A percentile compares a stretch with the other conserved stretches of the same genome.
Conservation (phyloP, 1,140 invertebrate genomes). For the Drosophila equinoxialis region DNA sequence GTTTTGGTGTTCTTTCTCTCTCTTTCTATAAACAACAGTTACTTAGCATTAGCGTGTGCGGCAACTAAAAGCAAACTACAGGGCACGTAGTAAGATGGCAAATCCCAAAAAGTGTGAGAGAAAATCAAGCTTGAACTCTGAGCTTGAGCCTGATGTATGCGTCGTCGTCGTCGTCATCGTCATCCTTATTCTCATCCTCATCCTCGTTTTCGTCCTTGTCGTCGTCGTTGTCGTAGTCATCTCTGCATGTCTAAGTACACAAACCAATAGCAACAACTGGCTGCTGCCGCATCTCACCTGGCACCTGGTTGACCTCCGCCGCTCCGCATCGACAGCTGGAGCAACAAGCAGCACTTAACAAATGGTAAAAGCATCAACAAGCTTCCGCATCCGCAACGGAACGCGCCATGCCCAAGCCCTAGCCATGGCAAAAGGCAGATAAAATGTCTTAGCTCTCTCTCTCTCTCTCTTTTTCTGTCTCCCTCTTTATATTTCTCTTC, state of each 20-base stretch:
- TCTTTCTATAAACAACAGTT: conserved; percentile 71
- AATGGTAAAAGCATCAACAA: conserved; percentile 82
- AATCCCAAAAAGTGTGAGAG: conserved; percentile 54
- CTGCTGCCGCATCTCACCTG: conserved; percentile 47
- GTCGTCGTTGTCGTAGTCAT: conserved; percentile 36
- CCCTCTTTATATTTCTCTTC: neutral
- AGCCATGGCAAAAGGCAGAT: conserved; percentile 55
- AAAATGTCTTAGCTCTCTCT: conserved; percentile 71
- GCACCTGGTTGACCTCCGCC: conserved; percentile 67
- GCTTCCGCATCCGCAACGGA: conserved; percentile 79
- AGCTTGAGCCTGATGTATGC: conserved; percentile 45
- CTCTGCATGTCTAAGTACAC: conserved; percentile 73
- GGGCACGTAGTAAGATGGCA: conserved; percentile 71
- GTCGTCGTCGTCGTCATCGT: conserved; percentile 40
- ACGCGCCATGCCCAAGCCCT: conserved; percentile 48
- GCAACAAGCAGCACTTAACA: conserved; percentile 81
- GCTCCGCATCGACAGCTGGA: conserved; percentile 79
- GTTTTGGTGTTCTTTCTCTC: conserved; percentile 22
- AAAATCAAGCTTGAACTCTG: conserved; percentile 28
- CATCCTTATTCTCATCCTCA: conserved; percentile 5
- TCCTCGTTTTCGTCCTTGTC: conserved; percentile 25
- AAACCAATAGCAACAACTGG: conserved; percentile 64
- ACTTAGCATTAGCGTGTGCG: conserved; percentile 72
- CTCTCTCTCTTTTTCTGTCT: conserved; percentile 21
- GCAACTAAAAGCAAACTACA: conserved; percentile 74